Percentiles rank a stretch among this genome's conserved stretches.
phyloP scores from a whole-genome alignment of 2,797 vertebrate species.

The Taeniopygia guttata region DNA sequence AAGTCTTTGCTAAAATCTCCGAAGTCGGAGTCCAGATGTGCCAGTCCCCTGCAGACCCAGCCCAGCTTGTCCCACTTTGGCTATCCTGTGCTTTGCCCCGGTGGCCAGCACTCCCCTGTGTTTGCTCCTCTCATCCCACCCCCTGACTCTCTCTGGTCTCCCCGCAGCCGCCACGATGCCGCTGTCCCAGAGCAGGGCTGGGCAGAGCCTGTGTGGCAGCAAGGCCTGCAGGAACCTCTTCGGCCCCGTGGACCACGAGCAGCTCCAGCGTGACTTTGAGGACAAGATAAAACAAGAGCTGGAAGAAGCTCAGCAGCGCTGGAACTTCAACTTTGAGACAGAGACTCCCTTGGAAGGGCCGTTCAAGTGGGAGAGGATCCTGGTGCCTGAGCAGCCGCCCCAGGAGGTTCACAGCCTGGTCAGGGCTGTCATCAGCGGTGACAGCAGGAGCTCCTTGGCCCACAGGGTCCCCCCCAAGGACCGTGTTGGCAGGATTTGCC shows the following conservation, averaged over 20 bases:
- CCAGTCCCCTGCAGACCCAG: background rate
- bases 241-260: slow-evolving; percentile 83
- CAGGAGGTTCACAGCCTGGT: background rate
- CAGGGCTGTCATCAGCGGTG: slow-evolving; percentile 31
- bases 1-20: background rate
- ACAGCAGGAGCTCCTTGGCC: slow-evolving; percentile 56
- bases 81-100: background rate
- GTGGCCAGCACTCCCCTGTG: background rate
- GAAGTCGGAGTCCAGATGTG: background rate
- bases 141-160: background rate
- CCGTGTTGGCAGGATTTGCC: background rate
- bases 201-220: slow-evolving; percentile 55
- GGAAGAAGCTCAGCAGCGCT: slow-evolving; percentile 82
- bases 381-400: background rate
- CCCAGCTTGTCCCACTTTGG: background rate
- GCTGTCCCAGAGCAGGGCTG: slow-evolving; percentile 39
- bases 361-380: slow-evolving; percentile 85
- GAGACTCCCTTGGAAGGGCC: slow-evolving; percentile 83
- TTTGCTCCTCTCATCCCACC: background rate
- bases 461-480: slow-evolving; percentile 48
- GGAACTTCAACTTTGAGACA: slow-evolving; percentile 88
- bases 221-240: slow-evolving; percentile 83
- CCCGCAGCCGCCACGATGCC: slow-evolving; percentile 72
- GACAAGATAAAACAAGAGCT: slow-evolving; percentile 71
- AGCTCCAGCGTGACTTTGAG: slow-evolving; percentile 80